These are phyloP conservation scores for Euplagia quadripunctaria DNA, from an alignment of 2,888 invertebrate species.

Conservation along the genomic window DNA sequence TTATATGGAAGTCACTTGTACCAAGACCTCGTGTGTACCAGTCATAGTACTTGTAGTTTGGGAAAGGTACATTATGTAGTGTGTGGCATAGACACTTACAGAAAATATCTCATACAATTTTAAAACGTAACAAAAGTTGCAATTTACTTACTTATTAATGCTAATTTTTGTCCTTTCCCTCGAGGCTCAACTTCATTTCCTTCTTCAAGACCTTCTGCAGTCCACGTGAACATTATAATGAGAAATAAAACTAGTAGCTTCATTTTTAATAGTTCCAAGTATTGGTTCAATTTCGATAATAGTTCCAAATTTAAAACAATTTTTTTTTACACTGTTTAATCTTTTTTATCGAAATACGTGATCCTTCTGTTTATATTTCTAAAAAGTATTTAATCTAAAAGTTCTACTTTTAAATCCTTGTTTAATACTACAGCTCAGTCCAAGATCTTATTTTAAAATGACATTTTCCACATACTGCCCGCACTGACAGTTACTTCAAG, in stretches of 20 bases:
- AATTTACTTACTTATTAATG: slow-evolving; percentile 74
- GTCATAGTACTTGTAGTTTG: too few species aligned
- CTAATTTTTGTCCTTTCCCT: slow-evolving; percentile 74
- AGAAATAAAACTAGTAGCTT: slow-evolving; percentile 40
- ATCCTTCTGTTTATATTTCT: not conserved
- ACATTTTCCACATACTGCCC: slow-evolving; percentile 21
- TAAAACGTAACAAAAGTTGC: not conserved
- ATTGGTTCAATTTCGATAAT: too few species aligned
- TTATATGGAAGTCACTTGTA: too few species aligned
- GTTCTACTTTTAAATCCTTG: slow-evolving; percentile 1
- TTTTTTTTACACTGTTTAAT: not conserved
- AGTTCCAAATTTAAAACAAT: not conserved
- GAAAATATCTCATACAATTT: not conserved
- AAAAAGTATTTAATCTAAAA: not conserved
- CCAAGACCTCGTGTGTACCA: too few species aligned
- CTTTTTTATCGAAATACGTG: not conserved
- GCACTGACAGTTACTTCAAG: slow-evolving; percentile 21
- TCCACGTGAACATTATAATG: slow-evolving; percentile 36
- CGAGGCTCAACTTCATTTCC: slow-evolving; percentile 64
- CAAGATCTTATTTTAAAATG: slow-evolving; percentile 42
- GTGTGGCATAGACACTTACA: too few species aligned
- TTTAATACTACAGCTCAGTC: slow-evolving; percentile 37
- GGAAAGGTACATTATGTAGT: too few species aligned
- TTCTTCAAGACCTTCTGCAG: slow-evolving; percentile 40
- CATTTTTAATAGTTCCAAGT: too few species aligned